Evolutionary conservation across 1,140 invertebrate genomes (phyloP).

Genomic region (Pogonomyrmex californicus): DNA sequence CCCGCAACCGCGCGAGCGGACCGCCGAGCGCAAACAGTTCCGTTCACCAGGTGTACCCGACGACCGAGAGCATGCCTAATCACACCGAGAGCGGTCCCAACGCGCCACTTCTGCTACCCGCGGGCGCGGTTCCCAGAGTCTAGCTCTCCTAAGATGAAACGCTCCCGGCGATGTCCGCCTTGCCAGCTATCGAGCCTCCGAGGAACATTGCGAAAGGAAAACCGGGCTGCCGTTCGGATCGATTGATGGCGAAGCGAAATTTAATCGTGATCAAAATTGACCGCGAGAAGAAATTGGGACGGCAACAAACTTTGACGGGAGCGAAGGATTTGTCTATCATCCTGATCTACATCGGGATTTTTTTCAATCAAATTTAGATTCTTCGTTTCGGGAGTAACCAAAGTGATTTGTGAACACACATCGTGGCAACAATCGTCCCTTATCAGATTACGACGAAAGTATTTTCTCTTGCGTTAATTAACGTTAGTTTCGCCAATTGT

Average conservation of each 20-base stretch:
- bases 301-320: neutral
- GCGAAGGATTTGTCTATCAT: neutral
- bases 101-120: slow-evolving; percentile 81
- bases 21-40: slow-evolving; percentile 50
- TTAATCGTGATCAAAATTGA: neutral
- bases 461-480: slow-evolving; percentile 8
- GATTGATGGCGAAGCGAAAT: slow-evolving; percentile 1
- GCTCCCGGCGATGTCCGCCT: neutral
- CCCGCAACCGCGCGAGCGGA: slow-evolving; percentile 40
- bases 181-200: neutral
- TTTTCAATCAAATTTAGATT: neutral
- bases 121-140: slow-evolving; percentile 80
- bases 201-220: neutral
- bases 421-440: neutral
- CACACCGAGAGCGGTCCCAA: slow-evolving; percentile 82
- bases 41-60: slow-evolving; percentile 70
- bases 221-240: neutral
- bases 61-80: slow-evolving; percentile 81
- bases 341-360: neutral
- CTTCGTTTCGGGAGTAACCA: neutral
- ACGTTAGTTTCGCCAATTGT: neutral
- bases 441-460: neutral
- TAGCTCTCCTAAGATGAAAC: slow-evolving; percentile 66
- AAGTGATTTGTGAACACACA: slow-evolving; percentile 38
- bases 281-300: neutral